Percentiles rank a stretch among this genome's conserved stretches.
These are phyloP conservation scores for Drosophila tsacasi DNA, from an alignment of 1,140 invertebrate genomes.

Conservation along the genomic window DNA sequence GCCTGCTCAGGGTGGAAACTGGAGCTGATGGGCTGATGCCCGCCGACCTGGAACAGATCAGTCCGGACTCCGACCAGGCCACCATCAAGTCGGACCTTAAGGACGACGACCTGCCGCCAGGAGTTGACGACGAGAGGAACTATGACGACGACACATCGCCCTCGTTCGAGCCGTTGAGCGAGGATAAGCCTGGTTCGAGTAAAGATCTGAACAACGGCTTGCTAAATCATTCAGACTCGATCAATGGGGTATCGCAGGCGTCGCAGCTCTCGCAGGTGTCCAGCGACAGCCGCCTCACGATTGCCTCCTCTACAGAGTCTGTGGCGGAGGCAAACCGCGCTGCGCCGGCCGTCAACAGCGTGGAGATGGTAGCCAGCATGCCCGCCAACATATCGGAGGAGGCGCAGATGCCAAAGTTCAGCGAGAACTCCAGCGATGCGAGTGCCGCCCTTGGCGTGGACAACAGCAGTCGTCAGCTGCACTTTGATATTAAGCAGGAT, in stretches of 20 bases:
- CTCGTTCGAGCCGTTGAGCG: slow-evolving; percentile 87
- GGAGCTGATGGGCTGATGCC: slow-evolving; percentile 88
- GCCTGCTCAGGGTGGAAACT: slow-evolving; percentile 78
- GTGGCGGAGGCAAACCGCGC: slow-evolving; percentile 34
- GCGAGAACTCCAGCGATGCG: slow-evolving; percentile 72
- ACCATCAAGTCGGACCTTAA: slow-evolving; percentile 85
- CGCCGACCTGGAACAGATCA: slow-evolving; percentile 91
- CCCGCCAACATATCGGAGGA: slow-evolving; percentile 79
- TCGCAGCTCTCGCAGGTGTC: slow-evolving; percentile 88
- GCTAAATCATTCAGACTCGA: slow-evolving; percentile 76
- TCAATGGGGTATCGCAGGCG: slow-evolving; percentile 78
- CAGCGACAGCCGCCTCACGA: slow-evolving; percentile 87
- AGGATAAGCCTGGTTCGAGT: slow-evolving; percentile 22
- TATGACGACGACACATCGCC: slow-evolving; percentile 87
- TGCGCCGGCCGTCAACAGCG: slow-evolving; percentile 17
- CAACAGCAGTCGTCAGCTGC: slow-evolving; percentile 49
- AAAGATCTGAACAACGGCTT: slow-evolving; percentile 58
- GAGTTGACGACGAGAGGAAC: slow-evolving; percentile 79
- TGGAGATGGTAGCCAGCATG: slow-evolving; percentile 26
- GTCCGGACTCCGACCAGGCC: slow-evolving; percentile 90
- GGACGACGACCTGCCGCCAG: slow-evolving; percentile 62
- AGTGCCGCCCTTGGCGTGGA: not conserved
- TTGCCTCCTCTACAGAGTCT: slow-evolving; percentile 54
- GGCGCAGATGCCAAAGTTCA: slow-evolving; percentile 83
- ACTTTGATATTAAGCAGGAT: slow-evolving; percentile 84